Conservation (phyloP, 2,113 vertebrate genomes). For the Antigone vipio region DNA sequence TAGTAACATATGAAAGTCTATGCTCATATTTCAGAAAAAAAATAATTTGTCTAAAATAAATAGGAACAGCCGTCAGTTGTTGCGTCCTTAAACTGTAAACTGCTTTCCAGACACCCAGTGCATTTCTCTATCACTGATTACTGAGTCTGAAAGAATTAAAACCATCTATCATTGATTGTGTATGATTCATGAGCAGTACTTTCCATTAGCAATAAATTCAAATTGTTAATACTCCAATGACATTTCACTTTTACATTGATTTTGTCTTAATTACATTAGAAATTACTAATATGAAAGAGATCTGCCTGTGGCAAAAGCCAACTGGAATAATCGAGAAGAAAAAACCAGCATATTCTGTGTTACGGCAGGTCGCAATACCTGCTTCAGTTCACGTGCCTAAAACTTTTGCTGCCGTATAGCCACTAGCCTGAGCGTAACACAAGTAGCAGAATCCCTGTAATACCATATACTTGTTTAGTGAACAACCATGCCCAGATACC, state of each 20-base stretch:
- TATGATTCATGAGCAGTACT: not conserved
- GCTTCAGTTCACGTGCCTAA: not conserved
- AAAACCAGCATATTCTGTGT: not conserved
- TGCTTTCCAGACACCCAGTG: not conserved
- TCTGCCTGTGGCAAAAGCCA: not conserved
- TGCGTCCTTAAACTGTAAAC: not conserved
- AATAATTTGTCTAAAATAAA: not conserved
- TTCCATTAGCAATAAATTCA: constrained; percentile 7
- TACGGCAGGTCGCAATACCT: not conserved
- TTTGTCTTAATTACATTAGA: constrained; percentile 23
- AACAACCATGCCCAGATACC: not conserved
- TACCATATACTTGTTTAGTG: not conserved
- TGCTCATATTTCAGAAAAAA: not conserved
- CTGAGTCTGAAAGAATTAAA: not conserved
- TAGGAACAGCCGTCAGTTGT: not conserved
- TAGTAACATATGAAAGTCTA: not conserved
- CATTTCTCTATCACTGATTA: not conserved
- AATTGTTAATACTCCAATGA: not conserved
- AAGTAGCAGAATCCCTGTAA: not conserved
- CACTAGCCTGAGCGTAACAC: not conserved
- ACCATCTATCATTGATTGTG: not conserved
- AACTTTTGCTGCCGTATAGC: not conserved
- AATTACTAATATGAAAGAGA: not conserved
- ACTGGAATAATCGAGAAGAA: not conserved
- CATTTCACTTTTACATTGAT: constrained; percentile 37